Evolutionary conservation across 1,140 invertebrate species (phyloP).

Genomic region (Ceratitis capitata): DNA sequence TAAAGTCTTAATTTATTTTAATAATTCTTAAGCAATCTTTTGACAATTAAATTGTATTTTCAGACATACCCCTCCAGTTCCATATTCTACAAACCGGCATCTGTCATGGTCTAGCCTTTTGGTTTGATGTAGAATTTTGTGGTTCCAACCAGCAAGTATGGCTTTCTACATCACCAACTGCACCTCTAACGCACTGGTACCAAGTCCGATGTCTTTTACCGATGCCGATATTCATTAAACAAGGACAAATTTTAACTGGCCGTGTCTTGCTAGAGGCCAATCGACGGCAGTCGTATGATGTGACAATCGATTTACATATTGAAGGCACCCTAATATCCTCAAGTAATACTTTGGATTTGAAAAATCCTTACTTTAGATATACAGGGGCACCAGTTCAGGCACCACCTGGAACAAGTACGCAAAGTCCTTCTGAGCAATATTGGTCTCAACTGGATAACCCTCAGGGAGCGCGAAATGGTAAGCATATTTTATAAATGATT

Average conservation of each 20-base stretch:
- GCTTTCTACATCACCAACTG: conserved; percentile 98
- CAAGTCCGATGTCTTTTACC: conserved; percentile 97
- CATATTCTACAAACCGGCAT: conserved; percentile 92
- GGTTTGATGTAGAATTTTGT: conserved; percentile 99
- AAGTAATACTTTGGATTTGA: conserved; percentile 94
- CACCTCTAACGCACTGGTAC: conserved; percentile 99
- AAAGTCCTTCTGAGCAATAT: conserved; percentile 91
- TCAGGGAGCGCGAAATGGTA: conserved; percentile 65
- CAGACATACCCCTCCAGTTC: conserved; percentile 94
- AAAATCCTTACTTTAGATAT: conserved; percentile 98
- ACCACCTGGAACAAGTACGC: conserved; percentile 87
- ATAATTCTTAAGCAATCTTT: background rate
- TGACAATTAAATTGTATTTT: conserved; percentile 42
- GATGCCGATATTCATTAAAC: conserved; percentile 93
- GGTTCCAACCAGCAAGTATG: conserved; percentile 91
- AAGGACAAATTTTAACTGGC: conserved; percentile 91
- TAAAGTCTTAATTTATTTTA: conserved; percentile 38
- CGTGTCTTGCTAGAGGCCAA: conserved; percentile 91
- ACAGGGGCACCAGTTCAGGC: conserved; percentile 87
- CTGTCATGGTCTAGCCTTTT: conserved; percentile 97
- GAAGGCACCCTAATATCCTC: conserved; percentile 87
- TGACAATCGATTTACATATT: conserved; percentile 93
- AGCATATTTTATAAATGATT: background rate
- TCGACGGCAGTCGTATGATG: conserved; percentile 98
- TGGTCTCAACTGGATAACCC: conserved; percentile 86